Base-by-base conservation (phyloP, 2,888 invertebrate species). In the Plemyria rubiginata region DNA sequence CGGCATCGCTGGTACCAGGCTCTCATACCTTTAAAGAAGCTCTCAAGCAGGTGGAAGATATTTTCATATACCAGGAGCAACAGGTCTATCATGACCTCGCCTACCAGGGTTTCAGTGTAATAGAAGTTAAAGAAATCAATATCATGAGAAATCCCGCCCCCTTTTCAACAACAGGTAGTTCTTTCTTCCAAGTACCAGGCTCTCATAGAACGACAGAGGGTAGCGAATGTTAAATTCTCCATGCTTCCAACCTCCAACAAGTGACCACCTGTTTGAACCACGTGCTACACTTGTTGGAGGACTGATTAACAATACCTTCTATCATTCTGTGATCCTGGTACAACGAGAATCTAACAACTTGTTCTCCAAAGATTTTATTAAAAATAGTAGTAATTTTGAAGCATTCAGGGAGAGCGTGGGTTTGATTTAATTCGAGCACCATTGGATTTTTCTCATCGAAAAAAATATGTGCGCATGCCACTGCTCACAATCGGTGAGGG, bases 211-310 rank as follows among this genome's bases (percentile, higher is more conserved):
- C 40, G 16, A 1, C 4, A 40, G 51, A 38, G 11, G n/a, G 22
- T 22, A 1, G 22, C 2, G 28, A n/a, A 40, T n/a, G 12, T 16
- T 22, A 1, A 40, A 28, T 32, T 4, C 13, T 6, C 7, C 16
- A 52, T 51, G 16, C 38, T 51, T 38, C 12, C 4, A 29, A 6
- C 15, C 0, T 16, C 38, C 51, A 50, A 50, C 50, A 36, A 36
- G 50, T 51, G 51, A 38, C 51, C 51, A 51, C 51, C 16, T 50
- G 51, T 51, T 51, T 12, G 6, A 2, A 38, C 22, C 22, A 22
- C 22, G 22, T 22, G 22, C 22, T 2, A 38, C 38, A 51, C 51
- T 51, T 51, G 38, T 36, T 16, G 29, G 16, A 45, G 16, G 1
- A 13, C 2, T 13, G 4, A 40, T 22, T 22, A 3, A 2, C 3